A percentile compares a stretch with the other conserved stretches of the same genome.
phyloP scores from a whole-genome alignment of 2,888 invertebrate genomes.

The Acronicta aceris region DNA sequence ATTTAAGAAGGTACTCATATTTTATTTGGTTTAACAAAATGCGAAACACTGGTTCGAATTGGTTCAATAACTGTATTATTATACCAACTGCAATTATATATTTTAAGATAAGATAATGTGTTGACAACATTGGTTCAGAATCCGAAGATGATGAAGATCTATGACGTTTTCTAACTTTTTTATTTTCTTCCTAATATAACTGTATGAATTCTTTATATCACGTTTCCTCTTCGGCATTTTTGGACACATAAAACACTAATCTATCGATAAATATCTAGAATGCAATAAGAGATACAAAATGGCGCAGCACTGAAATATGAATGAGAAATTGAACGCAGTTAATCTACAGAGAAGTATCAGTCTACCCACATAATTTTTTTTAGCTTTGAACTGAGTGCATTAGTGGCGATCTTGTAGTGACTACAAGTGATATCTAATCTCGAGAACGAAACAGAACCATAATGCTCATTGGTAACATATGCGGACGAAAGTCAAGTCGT shows the following conservation, averaged over 20 bases:
- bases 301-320: not conserved
- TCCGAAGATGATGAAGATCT: constrained; percentile 5
- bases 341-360: not conserved
- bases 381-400: not conserved
- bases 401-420: not conserved
- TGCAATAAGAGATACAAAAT: not conserved
- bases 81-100: no score
- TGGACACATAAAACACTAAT: no score
- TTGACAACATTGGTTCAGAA: not conserved
- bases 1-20: no score
- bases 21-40: no score
- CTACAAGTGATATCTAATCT: constrained; percentile 2
- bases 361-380: not conserved
- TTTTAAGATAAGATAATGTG: no score
- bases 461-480: no score
- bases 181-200: not conserved
- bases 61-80: no score
- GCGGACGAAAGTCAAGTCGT: no score
- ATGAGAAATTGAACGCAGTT: not conserved
- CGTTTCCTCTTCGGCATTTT: not conserved
- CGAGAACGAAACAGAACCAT: no score
- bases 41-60: no score
- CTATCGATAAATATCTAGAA: not conserved
- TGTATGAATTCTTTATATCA: not conserved
- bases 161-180: not conserved